Evolutionary conservation across 2,888 invertebrate genomes (phyloP).

Genomic region (Apodemia mormo): DNA sequence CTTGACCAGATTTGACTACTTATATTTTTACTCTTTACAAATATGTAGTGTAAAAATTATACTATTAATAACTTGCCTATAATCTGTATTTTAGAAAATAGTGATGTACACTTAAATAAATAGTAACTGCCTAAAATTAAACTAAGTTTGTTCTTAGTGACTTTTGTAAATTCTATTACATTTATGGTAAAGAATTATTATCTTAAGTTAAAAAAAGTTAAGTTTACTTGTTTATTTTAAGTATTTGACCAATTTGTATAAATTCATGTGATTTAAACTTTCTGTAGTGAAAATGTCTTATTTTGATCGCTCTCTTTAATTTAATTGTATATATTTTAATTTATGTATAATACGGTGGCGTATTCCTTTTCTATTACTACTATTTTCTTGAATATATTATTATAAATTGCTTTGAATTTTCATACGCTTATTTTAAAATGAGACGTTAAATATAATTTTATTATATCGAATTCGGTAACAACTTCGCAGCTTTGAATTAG

Average conservation of each 20-base stretch:
- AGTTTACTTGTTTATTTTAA: neutral
- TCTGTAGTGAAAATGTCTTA: neutral
- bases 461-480: too few species aligned
- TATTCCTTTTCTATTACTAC: neutral
- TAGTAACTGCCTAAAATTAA: neutral
- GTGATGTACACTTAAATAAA: neutral
- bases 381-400: neutral
- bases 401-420: neutral
- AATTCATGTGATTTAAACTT: neutral
- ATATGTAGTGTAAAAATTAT: too few species aligned
- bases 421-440: too few species aligned
- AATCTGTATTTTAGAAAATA: neutral
- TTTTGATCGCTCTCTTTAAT: neutral
- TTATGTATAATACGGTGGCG: neutral
- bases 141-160: neutral
- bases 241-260: slow-evolving; percentile 1
- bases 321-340: slow-evolving; percentile 3
- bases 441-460: too few species aligned
- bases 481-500: too few species aligned
- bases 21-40: too few species aligned
- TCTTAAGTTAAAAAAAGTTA: neutral
- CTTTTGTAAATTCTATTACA: neutral
- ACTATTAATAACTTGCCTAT: too few species aligned
- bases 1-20: too few species aligned
- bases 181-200: neutral